These are phyloP conservation scores for Ptychoptera contaminata DNA, from an alignment of 2,888 invertebrate species.

Conservation along the genomic window DNA sequence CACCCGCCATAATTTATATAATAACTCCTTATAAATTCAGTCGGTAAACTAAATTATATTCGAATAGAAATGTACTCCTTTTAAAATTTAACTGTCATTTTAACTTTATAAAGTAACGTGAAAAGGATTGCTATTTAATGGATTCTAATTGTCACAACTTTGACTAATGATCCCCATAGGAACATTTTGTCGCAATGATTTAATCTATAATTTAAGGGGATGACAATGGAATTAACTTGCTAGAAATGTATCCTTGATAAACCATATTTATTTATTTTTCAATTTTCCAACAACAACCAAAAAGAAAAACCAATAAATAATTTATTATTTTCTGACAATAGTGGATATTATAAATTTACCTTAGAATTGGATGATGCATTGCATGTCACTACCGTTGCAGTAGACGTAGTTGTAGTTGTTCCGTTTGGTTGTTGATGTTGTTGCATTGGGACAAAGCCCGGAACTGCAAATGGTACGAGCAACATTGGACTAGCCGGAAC, in stretches of 20 bases:
- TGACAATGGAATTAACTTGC: no score
- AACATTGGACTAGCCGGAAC: conserved; percentile 16
- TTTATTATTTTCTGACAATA: neutral
- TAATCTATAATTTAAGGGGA: neutral
- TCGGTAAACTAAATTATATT: no score
- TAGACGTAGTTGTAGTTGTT: conserved; percentile 9
- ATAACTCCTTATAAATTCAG: no score
- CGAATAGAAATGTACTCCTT: no score
- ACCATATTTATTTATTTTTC: neutral
- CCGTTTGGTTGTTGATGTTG: conserved; percentile 15
- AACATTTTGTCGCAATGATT: neutral
- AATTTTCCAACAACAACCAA: neutral
- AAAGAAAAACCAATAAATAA: neutral
- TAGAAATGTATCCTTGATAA: no score
- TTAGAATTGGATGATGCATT: conserved; percentile 15
- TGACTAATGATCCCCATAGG: conserved; percentile 6
- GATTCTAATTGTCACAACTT: conserved; percentile 5
- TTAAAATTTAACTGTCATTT: neutral
- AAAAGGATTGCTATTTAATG: neutral
- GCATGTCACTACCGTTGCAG: conserved; percentile 7
- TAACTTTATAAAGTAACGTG: neutral
- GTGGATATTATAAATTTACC: conserved; percentile 16
- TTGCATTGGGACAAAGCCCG: conserved; percentile 17
- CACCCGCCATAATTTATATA: no score
- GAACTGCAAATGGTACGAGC: conserved; percentile 21